phyloP scores from a whole-genome alignment of 2,113 vertebrate species.

The Platichthys flesus region DNA sequence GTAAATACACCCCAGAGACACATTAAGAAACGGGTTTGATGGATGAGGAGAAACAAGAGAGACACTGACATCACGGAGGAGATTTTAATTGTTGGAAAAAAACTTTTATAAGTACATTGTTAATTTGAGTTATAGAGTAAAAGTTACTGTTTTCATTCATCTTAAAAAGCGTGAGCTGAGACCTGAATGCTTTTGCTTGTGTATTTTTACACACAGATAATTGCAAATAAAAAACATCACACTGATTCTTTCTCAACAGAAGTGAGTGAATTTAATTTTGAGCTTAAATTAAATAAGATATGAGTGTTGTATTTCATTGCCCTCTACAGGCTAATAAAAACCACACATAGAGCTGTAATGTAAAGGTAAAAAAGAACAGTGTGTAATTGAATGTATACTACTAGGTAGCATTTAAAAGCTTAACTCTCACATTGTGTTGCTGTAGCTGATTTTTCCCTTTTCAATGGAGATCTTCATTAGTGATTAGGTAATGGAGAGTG shows the following conservation, averaged over 20 bases:
- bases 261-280: not conserved
- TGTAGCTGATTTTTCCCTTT: not conserved
- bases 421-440: not conserved
- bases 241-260: no score
- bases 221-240: not conserved
- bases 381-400: not conserved
- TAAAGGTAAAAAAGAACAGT: not conserved
- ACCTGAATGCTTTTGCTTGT: no score
- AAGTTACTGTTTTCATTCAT: no score
- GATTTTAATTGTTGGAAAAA: no score
- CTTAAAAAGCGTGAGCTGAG: no score
- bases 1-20: slow-evolving; percentile 51
- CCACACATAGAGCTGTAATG: not conserved
- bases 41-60: slow-evolving; percentile 10
- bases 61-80: not conserved
- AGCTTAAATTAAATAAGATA: not conserved
- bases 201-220: not conserved
- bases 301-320: slow-evolving; percentile 52
- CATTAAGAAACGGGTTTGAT: slow-evolving; percentile 21
- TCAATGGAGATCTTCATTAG: slow-evolving; percentile 19
- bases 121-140: no score
- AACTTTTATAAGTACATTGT: no score
- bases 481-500: not conserved
- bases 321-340: slow-evolving; percentile 63
- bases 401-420: not conserved